Percentiles rank a stretch among this genome's conserved stretches.
Conservation (phyloP, 2,113 vertebrate genomes). For the Girardinichthys multiradiatus region DNA sequence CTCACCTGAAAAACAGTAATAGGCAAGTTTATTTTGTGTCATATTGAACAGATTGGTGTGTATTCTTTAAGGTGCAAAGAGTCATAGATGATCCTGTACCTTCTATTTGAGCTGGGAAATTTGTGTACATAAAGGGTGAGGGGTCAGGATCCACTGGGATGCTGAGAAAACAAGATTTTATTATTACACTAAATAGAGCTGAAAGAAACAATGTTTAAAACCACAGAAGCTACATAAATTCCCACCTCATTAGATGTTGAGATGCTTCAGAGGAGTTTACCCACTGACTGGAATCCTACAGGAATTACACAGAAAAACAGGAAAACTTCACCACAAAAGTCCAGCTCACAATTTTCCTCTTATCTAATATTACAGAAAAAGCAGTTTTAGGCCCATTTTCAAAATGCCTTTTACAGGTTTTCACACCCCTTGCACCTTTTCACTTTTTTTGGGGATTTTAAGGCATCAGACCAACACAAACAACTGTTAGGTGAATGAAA, state of each 20-base stretch:
- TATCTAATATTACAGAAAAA: too few species aligned
- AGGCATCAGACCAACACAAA: too few species aligned
- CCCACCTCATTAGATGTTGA: slow-evolving; percentile 59
- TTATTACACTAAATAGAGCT: neutral
- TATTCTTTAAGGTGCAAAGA: too few species aligned
- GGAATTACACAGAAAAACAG: neutral
- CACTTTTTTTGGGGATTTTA: too few species aligned
- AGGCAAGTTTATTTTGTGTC: neutral
- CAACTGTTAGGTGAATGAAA: too few species aligned
- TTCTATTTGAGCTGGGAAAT: slow-evolving; percentile 38
- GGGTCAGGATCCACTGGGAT: slow-evolving; percentile 35
- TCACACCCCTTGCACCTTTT: too few species aligned
- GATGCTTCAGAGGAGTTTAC: slow-evolving; percentile 49
- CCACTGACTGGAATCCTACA: slow-evolving; percentile 61
- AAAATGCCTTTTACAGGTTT: too few species aligned
- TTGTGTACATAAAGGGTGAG: slow-evolving; percentile 18
- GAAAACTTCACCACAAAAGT: accelerated
- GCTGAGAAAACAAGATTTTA: slow-evolving; percentile 39
- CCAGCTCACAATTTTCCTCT: neutral
- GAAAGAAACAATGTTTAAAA: accelerated
- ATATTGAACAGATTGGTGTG: accelerated
- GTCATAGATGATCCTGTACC: slow-evolving; percentile 35
- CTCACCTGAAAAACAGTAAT: slow-evolving; percentile 42
- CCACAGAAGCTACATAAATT: neutral
- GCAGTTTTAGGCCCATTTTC: too few species aligned